Evolutionary conservation across 1,140 invertebrate genomes (phyloP).

Genomic region (Drosophila sechellia): DNA sequence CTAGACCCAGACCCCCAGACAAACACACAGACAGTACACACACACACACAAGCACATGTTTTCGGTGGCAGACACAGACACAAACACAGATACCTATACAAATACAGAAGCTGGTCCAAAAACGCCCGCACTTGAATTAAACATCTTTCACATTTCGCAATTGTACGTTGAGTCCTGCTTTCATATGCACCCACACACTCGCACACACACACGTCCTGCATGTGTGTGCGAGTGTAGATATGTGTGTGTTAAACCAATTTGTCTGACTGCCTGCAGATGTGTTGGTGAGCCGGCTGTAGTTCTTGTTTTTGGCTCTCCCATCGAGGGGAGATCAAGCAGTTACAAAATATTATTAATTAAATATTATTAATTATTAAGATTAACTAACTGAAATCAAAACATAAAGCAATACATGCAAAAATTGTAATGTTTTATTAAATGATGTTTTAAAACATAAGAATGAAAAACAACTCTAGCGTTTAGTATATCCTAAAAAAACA

Average conservation of each 20-base stretch:
- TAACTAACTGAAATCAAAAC: no score
- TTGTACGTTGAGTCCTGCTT: constrained; percentile 36
- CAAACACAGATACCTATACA: constrained; percentile 2
- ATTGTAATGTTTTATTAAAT: no score
- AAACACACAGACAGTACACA: constrained; percentile 8
- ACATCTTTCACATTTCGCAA: constrained; percentile 63
- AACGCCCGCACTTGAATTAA: constrained; percentile 72
- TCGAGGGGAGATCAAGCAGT: constrained; percentile 15
- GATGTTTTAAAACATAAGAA: no score
- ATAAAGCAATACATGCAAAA: no score
- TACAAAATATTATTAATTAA: no score
- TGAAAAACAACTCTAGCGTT: no score
- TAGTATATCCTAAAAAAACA: no score
- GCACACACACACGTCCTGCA: neutral
- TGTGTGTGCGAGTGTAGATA: neutral
- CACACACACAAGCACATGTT: no score
- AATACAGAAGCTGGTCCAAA: constrained; percentile 32
- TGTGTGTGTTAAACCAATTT: constrained; percentile 75
- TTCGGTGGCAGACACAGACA: neutral
- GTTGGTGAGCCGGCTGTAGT: constrained; percentile 7
- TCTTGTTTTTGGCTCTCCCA: constrained; percentile 23
- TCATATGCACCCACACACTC: constrained; percentile 29
- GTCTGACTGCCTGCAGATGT: constrained; percentile 62
- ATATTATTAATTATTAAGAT: no score
- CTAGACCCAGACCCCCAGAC: constrained; percentile 38